Percentiles rank a stretch among this genome's conserved stretches.
Evolutionary conservation across 2,888 invertebrate species (phyloP).

Genomic region (Exocentrus adspersus): DNA sequence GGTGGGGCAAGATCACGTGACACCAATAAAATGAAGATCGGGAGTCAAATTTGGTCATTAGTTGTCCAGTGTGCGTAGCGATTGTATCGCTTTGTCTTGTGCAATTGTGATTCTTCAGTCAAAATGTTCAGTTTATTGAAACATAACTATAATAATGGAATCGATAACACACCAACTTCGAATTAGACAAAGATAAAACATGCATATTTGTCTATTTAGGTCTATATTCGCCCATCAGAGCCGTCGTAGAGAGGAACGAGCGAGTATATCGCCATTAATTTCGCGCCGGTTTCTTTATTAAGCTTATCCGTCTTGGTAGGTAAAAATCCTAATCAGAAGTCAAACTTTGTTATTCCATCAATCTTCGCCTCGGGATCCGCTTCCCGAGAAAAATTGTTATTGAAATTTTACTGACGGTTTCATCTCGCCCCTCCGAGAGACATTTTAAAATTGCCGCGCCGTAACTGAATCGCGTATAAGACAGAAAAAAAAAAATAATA

Average conservation of each 20-base stretch:
- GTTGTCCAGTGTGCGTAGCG: too few species aligned
- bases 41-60: too few species aligned
- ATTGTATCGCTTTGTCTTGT: too few species aligned
- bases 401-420: conserved; percentile 14
- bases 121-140: too few species aligned
- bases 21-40: too few species aligned
- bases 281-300: conserved; percentile 48
- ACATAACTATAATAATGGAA: too few species aligned
- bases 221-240: too few species aligned
- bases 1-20: too few species aligned
- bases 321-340: conserved; percentile 48
- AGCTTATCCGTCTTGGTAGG: conserved; percentile 48
- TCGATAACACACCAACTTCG: too few species aligned
- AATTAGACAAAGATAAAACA: background rate
- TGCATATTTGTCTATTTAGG: too few species aligned
- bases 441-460: background rate
- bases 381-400: conserved; percentile 12
- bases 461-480: background rate
- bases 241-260: conserved; percentile 51
- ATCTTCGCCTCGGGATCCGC: conserved; percentile 35
- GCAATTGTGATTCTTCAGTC: too few species aligned
- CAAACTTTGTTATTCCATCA: conserved; percentile 50
- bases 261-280: conserved; percentile 50
- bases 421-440: background rate
- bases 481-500: background rate